Conservation (phyloP, 2,113 vertebrate genomes). For the Ascaphus truei region DNA sequence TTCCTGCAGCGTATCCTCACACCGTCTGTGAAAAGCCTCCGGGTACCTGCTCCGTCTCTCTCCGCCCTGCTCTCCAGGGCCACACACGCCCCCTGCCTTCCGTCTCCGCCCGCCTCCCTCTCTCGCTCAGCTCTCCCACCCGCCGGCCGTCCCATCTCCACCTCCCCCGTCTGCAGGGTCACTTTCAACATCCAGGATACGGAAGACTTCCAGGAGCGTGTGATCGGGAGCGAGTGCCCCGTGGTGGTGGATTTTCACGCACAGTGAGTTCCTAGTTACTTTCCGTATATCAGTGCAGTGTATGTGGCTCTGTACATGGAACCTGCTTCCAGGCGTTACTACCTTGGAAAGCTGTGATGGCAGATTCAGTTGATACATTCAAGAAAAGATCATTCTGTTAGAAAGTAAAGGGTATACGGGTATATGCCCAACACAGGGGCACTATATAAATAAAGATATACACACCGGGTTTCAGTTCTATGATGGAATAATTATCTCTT, state of each 20-base stretch:
- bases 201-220: slow-evolving; percentile 87
- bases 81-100: slow-evolving; percentile 14
- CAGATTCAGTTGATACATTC: too few species aligned
- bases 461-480: too few species aligned
- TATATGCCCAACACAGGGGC: too few species aligned
- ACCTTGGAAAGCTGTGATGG: too few species aligned
- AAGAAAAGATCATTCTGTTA: too few species aligned
- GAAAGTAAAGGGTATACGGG: too few species aligned
- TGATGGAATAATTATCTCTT: too few species aligned
- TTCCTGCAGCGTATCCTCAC: slow-evolving; percentile 63
- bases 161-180: slow-evolving; percentile 43
- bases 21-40: slow-evolving; percentile 23
- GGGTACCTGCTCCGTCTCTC: slow-evolving; percentile 1
- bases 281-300: neutral
- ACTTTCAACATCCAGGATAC: slow-evolving; percentile 90
- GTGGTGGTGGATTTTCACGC: slow-evolving; percentile 93
- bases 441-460: too few species aligned
- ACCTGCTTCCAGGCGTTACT: too few species aligned
- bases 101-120: slow-evolving; percentile 34
- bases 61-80: slow-evolving; percentile 32
- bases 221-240: slow-evolving; percentile 84
- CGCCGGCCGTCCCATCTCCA: slow-evolving; percentile 38
- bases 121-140: neutral
- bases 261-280: slow-evolving; percentile 70
- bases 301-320: too few species aligned